Percentiles rank a stretch among this genome's conserved stretches.
phyloP scores from a whole-genome alignment of 1,140 invertebrate species.

The Drosophila equinoxialis region DNA sequence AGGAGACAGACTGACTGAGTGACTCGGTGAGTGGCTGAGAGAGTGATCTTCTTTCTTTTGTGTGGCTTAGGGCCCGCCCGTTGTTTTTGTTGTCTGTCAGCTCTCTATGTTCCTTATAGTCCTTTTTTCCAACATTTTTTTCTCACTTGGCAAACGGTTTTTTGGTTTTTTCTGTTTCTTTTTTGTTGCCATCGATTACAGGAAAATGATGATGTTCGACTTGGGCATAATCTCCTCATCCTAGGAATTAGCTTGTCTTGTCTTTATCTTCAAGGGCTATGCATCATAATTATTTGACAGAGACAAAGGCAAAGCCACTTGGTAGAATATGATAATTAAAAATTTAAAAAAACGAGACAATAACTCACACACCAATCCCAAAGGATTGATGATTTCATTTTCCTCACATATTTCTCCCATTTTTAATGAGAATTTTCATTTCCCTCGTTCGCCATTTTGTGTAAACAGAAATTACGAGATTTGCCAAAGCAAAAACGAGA shows the following conservation, averaged over 20 bases:
- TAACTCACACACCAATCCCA: slow-evolving; percentile 12
- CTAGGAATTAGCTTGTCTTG: slow-evolving; percentile 44
- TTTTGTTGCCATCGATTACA: slow-evolving; percentile 59
- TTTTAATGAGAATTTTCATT: slow-evolving; percentile 34
- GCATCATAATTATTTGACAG: slow-evolving; percentile 70
- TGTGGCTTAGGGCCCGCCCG: slow-evolving; percentile 65
- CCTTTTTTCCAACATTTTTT: slow-evolving; percentile 22
- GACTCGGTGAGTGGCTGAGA: not conserved
- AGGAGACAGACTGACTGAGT: slow-evolving; percentile 16
- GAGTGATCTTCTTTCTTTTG: slow-evolving; percentile 45
- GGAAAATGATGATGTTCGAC: slow-evolving; percentile 67
- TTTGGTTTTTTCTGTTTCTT: slow-evolving; percentile 16
- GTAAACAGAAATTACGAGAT: slow-evolving; percentile 29
- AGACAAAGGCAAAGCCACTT: slow-evolving; percentile 16
- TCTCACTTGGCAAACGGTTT: slow-evolving; percentile 16
- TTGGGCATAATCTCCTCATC: slow-evolving; percentile 54
- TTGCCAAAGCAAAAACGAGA: slow-evolving; percentile 54
- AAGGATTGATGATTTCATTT: slow-evolving; percentile 29
- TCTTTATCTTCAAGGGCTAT: slow-evolving; percentile 50
- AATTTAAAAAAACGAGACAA: not conserved
- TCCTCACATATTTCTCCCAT: slow-evolving; percentile 15
- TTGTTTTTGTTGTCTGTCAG: slow-evolving; percentile 53
- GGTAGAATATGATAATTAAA: slow-evolving; percentile 56
- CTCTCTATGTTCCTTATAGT: not conserved
- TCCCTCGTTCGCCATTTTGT: slow-evolving; percentile 56